Evolutionary conservation across 2,797 vertebrate species (phyloP).

Genomic region (Liasis olivaceus): DNA sequence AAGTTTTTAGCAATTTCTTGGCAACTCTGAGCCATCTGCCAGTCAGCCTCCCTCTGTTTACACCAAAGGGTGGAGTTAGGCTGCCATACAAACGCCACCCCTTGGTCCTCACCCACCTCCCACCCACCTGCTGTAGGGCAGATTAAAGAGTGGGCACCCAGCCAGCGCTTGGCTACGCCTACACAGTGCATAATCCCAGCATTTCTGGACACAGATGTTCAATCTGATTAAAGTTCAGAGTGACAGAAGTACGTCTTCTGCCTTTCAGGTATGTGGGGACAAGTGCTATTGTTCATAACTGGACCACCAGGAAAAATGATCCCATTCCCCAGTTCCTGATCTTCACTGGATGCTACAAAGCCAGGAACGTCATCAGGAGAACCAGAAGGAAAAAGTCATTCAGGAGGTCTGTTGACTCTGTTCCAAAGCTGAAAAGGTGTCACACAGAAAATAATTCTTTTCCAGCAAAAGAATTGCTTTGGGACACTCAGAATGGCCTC

Average conservation of each 20-base stretch:
- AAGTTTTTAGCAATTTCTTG: background rate
- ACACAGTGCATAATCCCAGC: constrained; percentile 10
- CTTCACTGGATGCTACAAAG: background rate
- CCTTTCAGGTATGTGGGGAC: background rate
- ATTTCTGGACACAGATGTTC: background rate
- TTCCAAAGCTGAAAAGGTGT: no score
- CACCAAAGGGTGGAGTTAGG: background rate
- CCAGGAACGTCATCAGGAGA: background rate
- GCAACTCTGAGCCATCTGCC: background rate
- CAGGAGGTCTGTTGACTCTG: no score
- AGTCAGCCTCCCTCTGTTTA: constrained; percentile 4
- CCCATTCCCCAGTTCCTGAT: background rate
- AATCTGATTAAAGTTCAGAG: background rate
- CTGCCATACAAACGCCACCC: constrained; percentile 1
- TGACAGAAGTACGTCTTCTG: background rate
- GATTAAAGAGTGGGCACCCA: constrained; percentile 25
- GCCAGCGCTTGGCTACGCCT: constrained; percentile 24
- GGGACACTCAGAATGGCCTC: no score
- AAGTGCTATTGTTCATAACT: background rate
- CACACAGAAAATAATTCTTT: no score
- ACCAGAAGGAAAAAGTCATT: background rate
- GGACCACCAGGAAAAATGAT: background rate
- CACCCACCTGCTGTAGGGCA: constrained; percentile 22
- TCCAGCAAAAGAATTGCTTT: no score
- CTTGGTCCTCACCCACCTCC: background rate